A percentile compares a stretch with the other conserved stretches of the same genome.
Evolutionary conservation across 1,140 invertebrate genomes (phyloP).

Genomic region (Steinernema khuongi): DNA sequence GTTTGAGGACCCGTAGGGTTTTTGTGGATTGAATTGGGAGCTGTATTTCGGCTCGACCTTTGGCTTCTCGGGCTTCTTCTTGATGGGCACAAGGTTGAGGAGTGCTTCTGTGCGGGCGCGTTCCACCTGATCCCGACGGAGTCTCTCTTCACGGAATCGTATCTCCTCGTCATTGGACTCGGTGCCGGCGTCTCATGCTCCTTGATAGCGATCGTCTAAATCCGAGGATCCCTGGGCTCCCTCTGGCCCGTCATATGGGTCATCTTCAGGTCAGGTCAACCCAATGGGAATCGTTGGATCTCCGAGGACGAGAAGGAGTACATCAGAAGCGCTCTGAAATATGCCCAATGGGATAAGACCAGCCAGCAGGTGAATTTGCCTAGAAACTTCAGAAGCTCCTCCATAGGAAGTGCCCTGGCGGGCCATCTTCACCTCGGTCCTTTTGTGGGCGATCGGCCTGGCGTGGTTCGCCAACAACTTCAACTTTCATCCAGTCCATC

Average conservation of each 20-base stretch:
- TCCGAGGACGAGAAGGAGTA: constrained; percentile 31
- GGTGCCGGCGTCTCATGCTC: constrained; percentile 18
- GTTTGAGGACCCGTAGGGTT: too few species aligned
- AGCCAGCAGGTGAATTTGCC: background rate
- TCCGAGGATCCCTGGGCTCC: constrained; percentile 18
- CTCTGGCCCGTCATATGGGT: constrained; percentile 25
- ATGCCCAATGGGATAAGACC: background rate
- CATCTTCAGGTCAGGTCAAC: constrained; percentile 20
- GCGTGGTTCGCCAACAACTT: constrained; percentile 26
- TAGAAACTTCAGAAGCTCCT: background rate
- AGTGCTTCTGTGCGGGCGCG: constrained; percentile 7
- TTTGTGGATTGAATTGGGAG: constrained; percentile 80
- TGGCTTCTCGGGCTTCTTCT: constrained; percentile 55
- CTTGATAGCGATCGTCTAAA: constrained; percentile 32
- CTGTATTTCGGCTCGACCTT: constrained; percentile 70
- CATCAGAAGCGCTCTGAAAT: background rate
- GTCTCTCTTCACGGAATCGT: constrained; percentile 71
- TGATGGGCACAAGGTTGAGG: constrained; percentile 43
- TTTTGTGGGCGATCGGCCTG: background rate
- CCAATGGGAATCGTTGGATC: constrained; percentile 25
- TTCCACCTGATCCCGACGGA: constrained; percentile 57
- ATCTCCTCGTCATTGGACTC: constrained; percentile 57
- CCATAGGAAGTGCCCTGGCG: constrained; percentile 16
- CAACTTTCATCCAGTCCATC: constrained; percentile 12
- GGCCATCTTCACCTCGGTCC: constrained; percentile 13